Conservation (phyloP, 2,113 vertebrate species). For the Paedocypris sp. region DNA sequence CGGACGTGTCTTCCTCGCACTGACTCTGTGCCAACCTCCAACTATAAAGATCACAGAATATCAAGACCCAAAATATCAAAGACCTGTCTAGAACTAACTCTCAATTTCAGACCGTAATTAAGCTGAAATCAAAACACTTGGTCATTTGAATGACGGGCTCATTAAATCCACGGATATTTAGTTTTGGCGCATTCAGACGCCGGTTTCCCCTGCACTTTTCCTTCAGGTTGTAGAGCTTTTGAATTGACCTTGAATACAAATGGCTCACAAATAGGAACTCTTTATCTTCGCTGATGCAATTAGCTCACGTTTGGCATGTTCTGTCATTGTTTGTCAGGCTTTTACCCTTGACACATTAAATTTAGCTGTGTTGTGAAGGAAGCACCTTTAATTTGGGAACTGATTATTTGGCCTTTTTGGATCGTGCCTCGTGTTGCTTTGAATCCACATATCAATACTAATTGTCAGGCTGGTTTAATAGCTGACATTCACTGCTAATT, state of each 20-base stretch:
- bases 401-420: not conserved
- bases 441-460: not conserved
- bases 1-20: too few relatives aligned
- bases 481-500: not conserved
- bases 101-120: not conserved
- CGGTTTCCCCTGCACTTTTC: not conserved
- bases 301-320: not conserved
- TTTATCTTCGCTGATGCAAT: not conserved
- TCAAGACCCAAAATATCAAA: too few relatives aligned
- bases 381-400: not conserved
- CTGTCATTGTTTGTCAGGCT: not conserved
- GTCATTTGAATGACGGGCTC: too few relatives aligned
- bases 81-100: too few relatives aligned
- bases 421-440: not conserved
- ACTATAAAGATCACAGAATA: too few relatives aligned
- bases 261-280: not conserved
- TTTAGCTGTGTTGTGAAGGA: constrained; percentile 1
- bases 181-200: not conserved
- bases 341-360: not conserved
- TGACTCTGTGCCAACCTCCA: too few relatives aligned
- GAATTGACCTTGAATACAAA: constrained; percentile 1
- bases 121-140: not conserved
- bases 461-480: not conserved
- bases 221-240: not conserved
- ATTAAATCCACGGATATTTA: too few relatives aligned